phyloP scores from a whole-genome alignment of 2,888 invertebrate genomes.

The Dinocampus coccinellae region DNA sequence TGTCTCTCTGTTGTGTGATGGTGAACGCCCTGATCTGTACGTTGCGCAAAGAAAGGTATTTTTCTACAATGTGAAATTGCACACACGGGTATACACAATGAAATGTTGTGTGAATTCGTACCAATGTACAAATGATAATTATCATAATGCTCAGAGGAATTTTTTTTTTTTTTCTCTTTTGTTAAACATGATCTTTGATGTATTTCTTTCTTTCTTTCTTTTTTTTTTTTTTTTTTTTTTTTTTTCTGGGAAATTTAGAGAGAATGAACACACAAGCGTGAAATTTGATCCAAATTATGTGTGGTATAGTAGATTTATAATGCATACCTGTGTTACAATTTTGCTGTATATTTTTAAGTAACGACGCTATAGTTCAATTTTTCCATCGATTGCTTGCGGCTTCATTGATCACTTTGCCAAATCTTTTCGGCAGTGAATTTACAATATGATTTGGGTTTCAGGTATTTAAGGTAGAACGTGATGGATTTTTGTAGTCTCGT shows the following conservation, averaged over 20 bases:
- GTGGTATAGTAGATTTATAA: not conserved
- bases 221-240: too few relatives aligned
- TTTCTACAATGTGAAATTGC: not conserved
- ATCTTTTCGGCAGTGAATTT: not conserved
- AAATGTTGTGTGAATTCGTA: not conserved
- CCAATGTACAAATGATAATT: not conserved
- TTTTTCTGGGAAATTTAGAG: too few relatives aligned
- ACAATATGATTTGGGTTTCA: not conserved
- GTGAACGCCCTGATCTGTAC: constrained; percentile 18
- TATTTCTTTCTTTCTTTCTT: not conserved
- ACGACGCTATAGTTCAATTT: not conserved
- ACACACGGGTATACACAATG: not conserved
- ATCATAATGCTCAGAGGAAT: not conserved
- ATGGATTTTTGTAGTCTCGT: not conserved
- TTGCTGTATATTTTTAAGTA: not conserved
- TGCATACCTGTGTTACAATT: not conserved
- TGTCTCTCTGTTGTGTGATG: constrained; percentile 32
- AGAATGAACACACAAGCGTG: not conserved
- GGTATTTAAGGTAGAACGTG: not conserved
- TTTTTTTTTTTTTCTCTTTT: not conserved
- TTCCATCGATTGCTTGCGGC: not conserved
- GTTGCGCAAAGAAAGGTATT: not conserved
- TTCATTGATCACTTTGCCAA: not conserved
- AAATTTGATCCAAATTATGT: not conserved
- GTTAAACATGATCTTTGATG: not conserved